phyloP scores from a whole-genome alignment of 2,797 vertebrate species.

The Rhynchotus rufescens region DNA sequence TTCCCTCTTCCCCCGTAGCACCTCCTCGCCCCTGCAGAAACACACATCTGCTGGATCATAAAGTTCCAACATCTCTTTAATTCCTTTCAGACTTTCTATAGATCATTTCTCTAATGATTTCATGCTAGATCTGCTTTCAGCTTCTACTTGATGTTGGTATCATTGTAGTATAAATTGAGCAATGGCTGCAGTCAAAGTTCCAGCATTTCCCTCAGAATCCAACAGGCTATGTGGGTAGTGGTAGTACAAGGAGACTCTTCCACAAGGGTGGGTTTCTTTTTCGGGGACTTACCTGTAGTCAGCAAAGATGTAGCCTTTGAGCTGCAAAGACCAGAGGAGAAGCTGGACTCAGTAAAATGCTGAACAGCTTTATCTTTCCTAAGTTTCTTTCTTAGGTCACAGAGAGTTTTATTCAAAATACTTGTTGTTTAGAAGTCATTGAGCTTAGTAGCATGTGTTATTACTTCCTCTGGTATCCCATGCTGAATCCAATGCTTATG shows the following conservation, averaged over 20 bases:
- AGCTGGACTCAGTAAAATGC: slow-evolving; percentile 13
- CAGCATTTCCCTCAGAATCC: slow-evolving; percentile 20
- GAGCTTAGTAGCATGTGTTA: background rate
- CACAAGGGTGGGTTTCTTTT: background rate
- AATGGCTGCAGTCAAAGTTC: slow-evolving; percentile 44
- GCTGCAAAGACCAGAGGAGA: background rate
- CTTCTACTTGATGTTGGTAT: background rate
- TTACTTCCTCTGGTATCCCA: background rate
- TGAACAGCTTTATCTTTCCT: background rate
- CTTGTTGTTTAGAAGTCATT: slow-evolving; percentile 17
- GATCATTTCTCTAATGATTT: background rate
- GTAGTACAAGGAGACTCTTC: background rate
- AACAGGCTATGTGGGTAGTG: slow-evolving; percentile 18
- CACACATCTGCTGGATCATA: background rate
- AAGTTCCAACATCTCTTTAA: background rate
- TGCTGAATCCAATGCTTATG: background rate
- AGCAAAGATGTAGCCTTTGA: background rate
- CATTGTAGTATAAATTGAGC: slow-evolving; percentile 12
- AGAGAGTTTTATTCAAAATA: slow-evolving; percentile 20
- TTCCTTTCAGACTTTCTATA: background rate
- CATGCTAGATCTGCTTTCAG: background rate
- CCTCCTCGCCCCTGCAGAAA: background rate
- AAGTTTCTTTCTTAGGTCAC: background rate
- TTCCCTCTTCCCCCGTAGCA: too few relatives aligned
- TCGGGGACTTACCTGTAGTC: background rate